Conservation (phyloP, 2,113 vertebrate genomes). For the Menidia beryllina region DNA sequence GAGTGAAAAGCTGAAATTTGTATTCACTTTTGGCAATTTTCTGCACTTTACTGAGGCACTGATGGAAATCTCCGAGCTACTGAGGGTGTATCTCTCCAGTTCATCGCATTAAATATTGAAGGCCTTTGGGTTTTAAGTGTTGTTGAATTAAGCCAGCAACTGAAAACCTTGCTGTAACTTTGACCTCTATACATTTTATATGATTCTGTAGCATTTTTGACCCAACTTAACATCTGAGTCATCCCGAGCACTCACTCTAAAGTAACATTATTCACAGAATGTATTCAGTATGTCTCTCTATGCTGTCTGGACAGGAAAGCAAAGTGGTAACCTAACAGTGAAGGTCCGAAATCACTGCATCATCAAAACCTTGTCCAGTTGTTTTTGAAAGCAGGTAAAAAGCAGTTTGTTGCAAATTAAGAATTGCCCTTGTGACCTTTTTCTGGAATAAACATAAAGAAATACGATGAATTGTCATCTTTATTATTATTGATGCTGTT, state of each 20-base stretch:
- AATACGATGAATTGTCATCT: no score
- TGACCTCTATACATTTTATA: neutral
- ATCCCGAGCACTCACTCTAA: neutral
- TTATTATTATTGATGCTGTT: no score
- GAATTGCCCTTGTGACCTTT: no score
- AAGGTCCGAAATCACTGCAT: neutral
- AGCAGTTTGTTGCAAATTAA: neutral
- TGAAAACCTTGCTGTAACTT: neutral
- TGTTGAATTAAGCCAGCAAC: neutral
- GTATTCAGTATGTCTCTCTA: neutral
- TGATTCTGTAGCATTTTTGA: neutral
- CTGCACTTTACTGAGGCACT: neutral
- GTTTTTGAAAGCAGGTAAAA: neutral
- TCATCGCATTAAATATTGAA: conserved; percentile 13
- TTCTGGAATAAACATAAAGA: no score
- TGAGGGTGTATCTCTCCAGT: neutral
- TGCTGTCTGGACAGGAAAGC: neutral
- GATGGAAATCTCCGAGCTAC: conserved; percentile 15
- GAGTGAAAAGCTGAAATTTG: conserved; percentile 12
- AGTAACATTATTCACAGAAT: neutral
- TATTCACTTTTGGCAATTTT: conserved; percentile 1
- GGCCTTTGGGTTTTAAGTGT: neutral
- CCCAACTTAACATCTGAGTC: neutral
- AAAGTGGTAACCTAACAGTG: neutral
- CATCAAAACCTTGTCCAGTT: neutral